These are phyloP conservation scores for Mesorhabditis sp. DNA, from an alignment of 2,888 invertebrate species.

Conservation along the genomic window DNA sequence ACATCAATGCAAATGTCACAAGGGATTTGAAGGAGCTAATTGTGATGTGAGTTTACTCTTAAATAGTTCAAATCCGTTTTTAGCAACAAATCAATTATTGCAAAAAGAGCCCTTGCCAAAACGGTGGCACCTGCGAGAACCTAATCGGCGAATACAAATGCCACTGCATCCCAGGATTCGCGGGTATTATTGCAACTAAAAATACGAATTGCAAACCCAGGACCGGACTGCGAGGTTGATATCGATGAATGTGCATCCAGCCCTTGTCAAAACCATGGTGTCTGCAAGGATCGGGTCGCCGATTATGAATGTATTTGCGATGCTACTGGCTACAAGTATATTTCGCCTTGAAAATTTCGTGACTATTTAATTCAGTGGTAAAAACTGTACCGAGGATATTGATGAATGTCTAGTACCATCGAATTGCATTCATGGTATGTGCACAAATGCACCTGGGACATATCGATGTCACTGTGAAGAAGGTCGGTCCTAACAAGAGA, in stretches of 20 bases:
- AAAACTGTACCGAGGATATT: slow-evolving; percentile 47
- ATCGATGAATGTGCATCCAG: slow-evolving; percentile 50
- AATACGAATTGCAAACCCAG: slow-evolving; percentile 10
- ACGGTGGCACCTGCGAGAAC: slow-evolving; percentile 72
- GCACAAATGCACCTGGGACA: slow-evolving; percentile 47
- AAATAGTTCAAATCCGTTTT: slow-evolving; percentile 9
- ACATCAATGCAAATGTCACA: slow-evolving; percentile 37
- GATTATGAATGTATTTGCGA: slow-evolving; percentile 51
- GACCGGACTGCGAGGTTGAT: slow-evolving; percentile 46
- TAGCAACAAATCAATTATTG: slow-evolving; percentile 50
- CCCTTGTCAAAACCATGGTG: slow-evolving; percentile 41
- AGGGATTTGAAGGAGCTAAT: slow-evolving; percentile 34
- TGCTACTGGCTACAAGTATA: slow-evolving; percentile 42
- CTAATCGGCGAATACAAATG: slow-evolving; percentile 72
- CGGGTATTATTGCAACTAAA: slow-evolving; percentile 20
- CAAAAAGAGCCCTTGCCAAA: slow-evolving; percentile 38
- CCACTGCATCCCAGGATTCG: slow-evolving; percentile 46
- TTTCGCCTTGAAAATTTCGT: not conserved
- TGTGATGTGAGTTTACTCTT: slow-evolving; percentile 28
- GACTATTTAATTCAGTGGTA: slow-evolving; percentile 21
- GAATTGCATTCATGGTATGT: slow-evolving; percentile 48
- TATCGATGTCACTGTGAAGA: slow-evolving; percentile 42
- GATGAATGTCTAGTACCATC: slow-evolving; percentile 44
- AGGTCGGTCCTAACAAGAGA: slow-evolving; percentile 21
- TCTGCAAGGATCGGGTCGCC: slow-evolving; percentile 47